Percentiles rank a stretch among this genome's conserved stretches.
These are phyloP conservation scores for Antheraea yamamai DNA, from an alignment of 2,888 invertebrate genomes.

Conservation along the genomic window DNA sequence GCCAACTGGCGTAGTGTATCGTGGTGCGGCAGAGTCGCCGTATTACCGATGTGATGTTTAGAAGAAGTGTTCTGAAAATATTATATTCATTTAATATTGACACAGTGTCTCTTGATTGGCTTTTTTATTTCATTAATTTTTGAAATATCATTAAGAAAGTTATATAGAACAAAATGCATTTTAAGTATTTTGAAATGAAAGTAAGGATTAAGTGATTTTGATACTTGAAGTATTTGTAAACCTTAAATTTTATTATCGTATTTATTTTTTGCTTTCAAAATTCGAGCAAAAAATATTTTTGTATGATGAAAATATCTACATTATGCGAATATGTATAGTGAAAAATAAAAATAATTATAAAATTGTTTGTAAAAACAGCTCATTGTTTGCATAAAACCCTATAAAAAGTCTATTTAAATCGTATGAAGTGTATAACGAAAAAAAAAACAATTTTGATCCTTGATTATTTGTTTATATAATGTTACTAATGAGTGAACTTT, in stretches of 20 bases:
- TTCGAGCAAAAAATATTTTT: not conserved
- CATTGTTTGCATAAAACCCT: slow-evolving; percentile 30
- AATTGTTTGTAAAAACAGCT: slow-evolving; percentile 43
- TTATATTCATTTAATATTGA: slow-evolving; percentile 2
- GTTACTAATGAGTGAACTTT: too few relatives aligned
- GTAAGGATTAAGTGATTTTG: not conserved
- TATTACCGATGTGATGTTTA: slow-evolving; percentile 87
- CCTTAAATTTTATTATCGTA: not conserved
- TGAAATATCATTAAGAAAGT: not conserved
- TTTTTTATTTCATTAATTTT: not conserved
- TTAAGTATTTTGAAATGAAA: not conserved
- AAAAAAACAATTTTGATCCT: not conserved
- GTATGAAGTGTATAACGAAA: not conserved
- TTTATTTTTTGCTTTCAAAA: not conserved
- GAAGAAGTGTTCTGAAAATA: slow-evolving; percentile 91
- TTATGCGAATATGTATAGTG: not conserved
- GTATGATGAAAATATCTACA: not conserved
- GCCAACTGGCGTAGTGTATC: slow-evolving; percentile 78
- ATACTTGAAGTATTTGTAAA: not conserved
- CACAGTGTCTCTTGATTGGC: not conserved
- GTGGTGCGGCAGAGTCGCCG: slow-evolving; percentile 85
- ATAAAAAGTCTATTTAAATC: not conserved
- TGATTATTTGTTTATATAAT: not conserved
- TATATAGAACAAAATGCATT: not conserved
- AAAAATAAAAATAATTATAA: not conserved